phyloP scores from a whole-genome alignment of 2,888 invertebrate genomes.

The Athalia cordata region DNA sequence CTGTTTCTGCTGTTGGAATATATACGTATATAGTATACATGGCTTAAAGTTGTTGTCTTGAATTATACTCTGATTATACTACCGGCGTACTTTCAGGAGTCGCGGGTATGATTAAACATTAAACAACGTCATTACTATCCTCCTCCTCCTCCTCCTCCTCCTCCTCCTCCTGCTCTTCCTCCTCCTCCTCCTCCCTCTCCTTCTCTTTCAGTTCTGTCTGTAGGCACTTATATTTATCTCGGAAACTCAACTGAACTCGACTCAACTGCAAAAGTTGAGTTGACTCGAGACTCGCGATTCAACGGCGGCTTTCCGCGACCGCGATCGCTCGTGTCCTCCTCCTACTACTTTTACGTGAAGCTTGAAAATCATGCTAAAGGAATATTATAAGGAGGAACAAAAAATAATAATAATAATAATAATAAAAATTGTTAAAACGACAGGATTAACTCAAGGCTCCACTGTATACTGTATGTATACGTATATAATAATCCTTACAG shows the following conservation, averaged over 20 bases:
- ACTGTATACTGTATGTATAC: no score
- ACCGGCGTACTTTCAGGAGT: conserved; percentile 57
- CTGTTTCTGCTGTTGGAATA: background rate
- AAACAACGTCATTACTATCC: conserved; percentile 71
- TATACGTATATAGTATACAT: background rate
- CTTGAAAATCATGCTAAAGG: background rate
- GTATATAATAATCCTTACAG: no score
- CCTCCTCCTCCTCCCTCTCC: background rate
- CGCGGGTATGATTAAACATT: conserved; percentile 72
- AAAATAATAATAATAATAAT: no score
- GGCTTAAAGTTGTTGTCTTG: conserved; percentile 69
- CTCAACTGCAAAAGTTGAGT: no score
- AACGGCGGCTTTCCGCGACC: conserved; percentile 59
- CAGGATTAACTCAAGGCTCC: no score
- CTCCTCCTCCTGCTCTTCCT: no score
- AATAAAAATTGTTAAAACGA: no score
- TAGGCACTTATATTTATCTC: no score
- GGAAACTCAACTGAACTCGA: no score
- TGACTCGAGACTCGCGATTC: conserved; percentile 25
- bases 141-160: background rate
- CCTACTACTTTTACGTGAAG: conserved; percentile 51
- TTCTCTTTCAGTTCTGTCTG: no score
- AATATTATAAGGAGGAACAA: no score
- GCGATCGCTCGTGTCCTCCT: conserved; percentile 71
- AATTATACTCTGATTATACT: conserved; percentile 73